phyloP scores from a whole-genome alignment of 2,113 vertebrate genomes.

The Carollia perspicillata region DNA sequence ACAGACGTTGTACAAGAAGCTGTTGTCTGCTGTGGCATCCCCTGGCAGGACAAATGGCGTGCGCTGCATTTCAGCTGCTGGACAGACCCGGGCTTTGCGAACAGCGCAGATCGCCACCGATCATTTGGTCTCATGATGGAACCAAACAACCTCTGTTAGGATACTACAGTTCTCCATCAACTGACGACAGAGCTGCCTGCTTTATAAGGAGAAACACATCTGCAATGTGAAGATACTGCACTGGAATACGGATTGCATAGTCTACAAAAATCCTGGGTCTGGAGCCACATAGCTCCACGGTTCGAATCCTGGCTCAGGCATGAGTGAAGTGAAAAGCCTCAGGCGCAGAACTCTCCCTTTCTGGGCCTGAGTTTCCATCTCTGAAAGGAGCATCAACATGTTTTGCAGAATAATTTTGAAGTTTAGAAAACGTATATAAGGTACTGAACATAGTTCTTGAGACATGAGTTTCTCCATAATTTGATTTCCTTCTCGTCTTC shows the following conservation, averaged over 20 bases:
- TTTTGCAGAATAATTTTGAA: neutral
- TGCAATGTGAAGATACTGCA: neutral
- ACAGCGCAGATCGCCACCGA: conserved; percentile 34
- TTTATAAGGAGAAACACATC: conserved; percentile 10
- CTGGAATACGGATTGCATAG: neutral
- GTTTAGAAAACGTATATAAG: neutral
- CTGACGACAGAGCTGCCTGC: neutral
- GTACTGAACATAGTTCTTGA: neutral
- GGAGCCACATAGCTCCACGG: neutral
- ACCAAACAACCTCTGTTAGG: conserved; percentile 1
- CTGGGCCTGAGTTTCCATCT: neutral
- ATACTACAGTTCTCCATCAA: conserved; percentile 39
- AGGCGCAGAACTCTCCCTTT: neutral
- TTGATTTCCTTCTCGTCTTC: neutral
- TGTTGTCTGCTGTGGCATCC: neutral
- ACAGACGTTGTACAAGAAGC: neutral
- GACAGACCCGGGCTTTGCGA: neutral
- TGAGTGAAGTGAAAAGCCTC: neutral
- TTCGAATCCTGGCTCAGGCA: neutral
- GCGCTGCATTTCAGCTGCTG: neutral
- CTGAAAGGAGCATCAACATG: neutral
- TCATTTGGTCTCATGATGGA: conserved; percentile 33
- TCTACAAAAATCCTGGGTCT: neutral
- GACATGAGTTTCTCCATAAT: neutral
- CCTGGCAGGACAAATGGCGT: neutral